Evolutionary conservation across 2,797 vertebrate genomes (phyloP), one percentile per base, ranked within the genome.

Genomic region (Galagoides demidoff): DNA sequence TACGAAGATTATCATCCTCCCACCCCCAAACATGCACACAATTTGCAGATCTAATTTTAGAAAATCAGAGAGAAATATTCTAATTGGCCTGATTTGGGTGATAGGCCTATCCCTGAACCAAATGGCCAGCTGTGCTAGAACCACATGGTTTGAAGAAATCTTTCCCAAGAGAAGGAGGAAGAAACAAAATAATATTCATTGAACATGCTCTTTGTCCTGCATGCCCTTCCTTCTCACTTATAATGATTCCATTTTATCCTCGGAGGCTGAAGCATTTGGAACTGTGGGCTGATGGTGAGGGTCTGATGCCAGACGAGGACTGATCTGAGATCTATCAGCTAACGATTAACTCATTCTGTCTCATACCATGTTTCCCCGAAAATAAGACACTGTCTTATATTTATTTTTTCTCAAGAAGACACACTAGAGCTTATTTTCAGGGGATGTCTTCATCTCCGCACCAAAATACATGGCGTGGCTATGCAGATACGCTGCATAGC

Each of bases 101-200:
- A 91, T n/a, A 89, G 55, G 37, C 11, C 68, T 85, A n/a, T 31
- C 34, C 57, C 77, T 89, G 37, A 95, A 64, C 25, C 71, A 87
- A 85, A 77, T 94, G 64, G 39, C 55, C 77, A 86, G 34, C 52
- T 89, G 59, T 63, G 25, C 29, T 78, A 61, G 63, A 94, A 89
- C 74, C 70, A 92, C 76, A 94, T 14, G 29, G 31, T 73, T 89
- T 94, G 27, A 92, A 89, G 43, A 91, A 78, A 29, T 89, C 68
- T 77, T 71, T 61, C 49, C 91, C 71, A 88, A 34, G 66, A 59
- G 39, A 19, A 89, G 45, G 70, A 71, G 25, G 31, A 52, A 13
- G 76, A 89, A 14, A 76, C 52, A 81, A 39, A 82, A 49, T 71
- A 74, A 64, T 90, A 89, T 11, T 85, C 76, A 88, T n/a, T 85